Conservation (phyloP, 2,113 vertebrate species). For the Puma concolor region DNA sequence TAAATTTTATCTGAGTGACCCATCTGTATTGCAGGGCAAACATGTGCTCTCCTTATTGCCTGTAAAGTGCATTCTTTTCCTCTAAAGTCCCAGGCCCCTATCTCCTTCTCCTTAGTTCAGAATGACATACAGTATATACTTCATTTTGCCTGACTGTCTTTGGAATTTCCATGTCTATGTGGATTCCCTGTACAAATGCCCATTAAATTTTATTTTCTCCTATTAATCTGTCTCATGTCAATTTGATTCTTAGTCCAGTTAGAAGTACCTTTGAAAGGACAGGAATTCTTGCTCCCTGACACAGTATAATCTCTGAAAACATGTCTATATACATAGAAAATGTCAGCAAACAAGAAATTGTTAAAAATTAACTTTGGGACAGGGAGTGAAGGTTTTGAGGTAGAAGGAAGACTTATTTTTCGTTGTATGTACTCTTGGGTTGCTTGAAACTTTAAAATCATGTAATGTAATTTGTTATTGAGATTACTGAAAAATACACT, state of each 20-base stretch:
- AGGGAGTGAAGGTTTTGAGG: background rate
- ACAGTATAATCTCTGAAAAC: background rate
- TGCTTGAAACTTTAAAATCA: conserved; percentile 30
- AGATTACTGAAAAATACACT: conserved; percentile 40
- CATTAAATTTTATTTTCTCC: background rate
- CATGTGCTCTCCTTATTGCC: background rate
- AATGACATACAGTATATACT: background rate
- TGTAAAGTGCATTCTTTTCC: background rate
- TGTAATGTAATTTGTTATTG: background rate
- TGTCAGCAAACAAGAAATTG: conserved; percentile 24
- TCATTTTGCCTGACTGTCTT: background rate
- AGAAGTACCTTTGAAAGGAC: background rate
- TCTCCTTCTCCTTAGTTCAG: background rate
- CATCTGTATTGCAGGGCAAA: background rate
- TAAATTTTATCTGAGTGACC: background rate
- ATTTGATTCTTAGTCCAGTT: background rate
- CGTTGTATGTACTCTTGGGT: background rate
- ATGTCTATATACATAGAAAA: background rate
- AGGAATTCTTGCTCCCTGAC: background rate
- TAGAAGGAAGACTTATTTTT: background rate
- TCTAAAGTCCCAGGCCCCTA: background rate
- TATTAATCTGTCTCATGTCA: background rate
- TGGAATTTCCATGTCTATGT: background rate
- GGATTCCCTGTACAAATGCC: background rate
- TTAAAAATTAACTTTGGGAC: conserved; percentile 27